Evolutionary conservation across 2,888 invertebrate genomes (phyloP), one percentile per base, ranked within the genome.

Genomic region (Megamerina dolium): DNA sequence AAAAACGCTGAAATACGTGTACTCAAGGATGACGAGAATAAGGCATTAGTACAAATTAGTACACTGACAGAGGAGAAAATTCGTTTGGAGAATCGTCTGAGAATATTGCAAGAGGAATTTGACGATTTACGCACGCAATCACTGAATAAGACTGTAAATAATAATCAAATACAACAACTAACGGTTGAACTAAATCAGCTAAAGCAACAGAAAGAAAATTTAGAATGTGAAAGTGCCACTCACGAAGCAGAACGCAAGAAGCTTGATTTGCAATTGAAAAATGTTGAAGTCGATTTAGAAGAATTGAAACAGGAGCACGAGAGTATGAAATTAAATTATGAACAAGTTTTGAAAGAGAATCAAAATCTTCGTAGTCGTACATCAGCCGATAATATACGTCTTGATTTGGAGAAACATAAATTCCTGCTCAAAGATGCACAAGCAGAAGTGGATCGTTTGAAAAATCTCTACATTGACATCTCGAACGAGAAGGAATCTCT

Each of bases 401-500:
- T 64, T 0, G 78, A 80, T 33, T 56, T 77, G 43, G 78, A 79
- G 52, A 70, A 74, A 1, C 74, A 74, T 41, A 75, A 75, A 49
- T 68, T 70, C 8, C 69, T 77, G 30, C 63, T 79, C 1, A 76
- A 76, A 37, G 76, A 77, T 42, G 72, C 77, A 2, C 68, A 76
- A 35, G 70, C 72, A 14, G 79, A 80, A 51, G 77, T 77, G 30
- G 73, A 74, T 3, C 76, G 79, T 4, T 59, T 79, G 1, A 80
- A 79, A 53, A 74, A 68, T 18, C 59, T 78, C 5, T 80, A 75
- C 46, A 71, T 73, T 37, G 67, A 80, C 64, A 79, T 79, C 3
- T 80, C 80, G 48, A 77, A 77, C 48, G 73, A 76, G 5, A 78
- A 81, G 36, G 82, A 82, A 43, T 61, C 76, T n/a, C 66, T 78